These are phyloP conservation scores for Polydrusus cervinus DNA, from an alignment of 2,888 invertebrate genomes.

Conservation along the genomic window DNA sequence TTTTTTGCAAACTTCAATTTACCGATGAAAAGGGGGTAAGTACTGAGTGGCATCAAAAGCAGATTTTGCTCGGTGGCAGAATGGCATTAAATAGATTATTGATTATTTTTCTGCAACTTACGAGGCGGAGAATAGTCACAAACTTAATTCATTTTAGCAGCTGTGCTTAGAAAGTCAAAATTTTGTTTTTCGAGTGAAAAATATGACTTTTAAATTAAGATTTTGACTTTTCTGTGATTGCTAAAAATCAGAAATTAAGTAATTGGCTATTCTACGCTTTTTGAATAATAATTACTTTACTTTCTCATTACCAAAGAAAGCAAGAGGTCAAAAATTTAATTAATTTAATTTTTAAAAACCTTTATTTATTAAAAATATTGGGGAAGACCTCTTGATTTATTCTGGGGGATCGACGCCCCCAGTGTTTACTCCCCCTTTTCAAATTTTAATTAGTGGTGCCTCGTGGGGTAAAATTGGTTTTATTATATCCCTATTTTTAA, in stretches of 20 bases:
- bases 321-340: not conserved
- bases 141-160: not conserved
- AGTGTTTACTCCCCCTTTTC: slow-evolving; percentile 6
- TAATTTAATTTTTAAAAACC: not conserved
- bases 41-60: slow-evolving; percentile 25
- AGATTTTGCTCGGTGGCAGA: slow-evolving; percentile 11
- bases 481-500: not conserved
- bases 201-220: not conserved
- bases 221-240: not conserved
- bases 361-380: not conserved
- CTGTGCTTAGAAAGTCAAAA: not conserved
- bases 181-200: not conserved
- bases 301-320: not conserved
- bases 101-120: slow-evolving; percentile 6
- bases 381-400: slow-evolving; percentile 10
- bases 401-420: slow-evolving; percentile 7
- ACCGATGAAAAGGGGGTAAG: slow-evolving; percentile 26
- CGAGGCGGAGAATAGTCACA: not conserved
- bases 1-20: slow-evolving; percentile 24
- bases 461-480: not conserved
- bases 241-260: not conserved
- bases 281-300: not conserved
- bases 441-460: not conserved
- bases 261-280: not conserved
- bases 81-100: slow-evolving; percentile 15